Percentiles rank a stretch among this genome's conserved stretches.
These are phyloP conservation scores for Nesogale talazaci DNA, from an alignment of 2,113 vertebrate species.

Conservation along the genomic window DNA sequence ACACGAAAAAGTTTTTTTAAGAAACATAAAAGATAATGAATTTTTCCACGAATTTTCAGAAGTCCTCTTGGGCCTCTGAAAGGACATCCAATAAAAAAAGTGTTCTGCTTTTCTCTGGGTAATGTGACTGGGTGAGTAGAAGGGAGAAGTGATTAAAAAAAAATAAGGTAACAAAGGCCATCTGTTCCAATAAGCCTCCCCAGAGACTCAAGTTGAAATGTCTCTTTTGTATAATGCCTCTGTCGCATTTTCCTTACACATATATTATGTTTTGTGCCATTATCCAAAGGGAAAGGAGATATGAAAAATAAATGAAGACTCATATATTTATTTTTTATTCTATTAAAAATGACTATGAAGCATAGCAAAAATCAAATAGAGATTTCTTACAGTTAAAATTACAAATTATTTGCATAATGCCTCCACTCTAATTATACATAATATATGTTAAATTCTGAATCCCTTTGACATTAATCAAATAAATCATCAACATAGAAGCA, in stretches of 20 bases:
- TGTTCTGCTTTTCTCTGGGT: no score
- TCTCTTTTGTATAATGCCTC: not conserved
- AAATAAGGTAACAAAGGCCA: not conserved
- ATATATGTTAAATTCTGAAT: not conserved
- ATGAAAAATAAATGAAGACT: slow-evolving; percentile 39
- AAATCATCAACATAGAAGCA: not conserved
- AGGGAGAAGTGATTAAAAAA: no score
- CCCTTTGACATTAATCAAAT: not conserved
- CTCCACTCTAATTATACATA: no score
- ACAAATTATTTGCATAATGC: slow-evolving; percentile 63
- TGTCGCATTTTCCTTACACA: not conserved
- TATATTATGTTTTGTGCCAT: not conserved
- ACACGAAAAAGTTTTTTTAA: no score
- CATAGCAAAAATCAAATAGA: slow-evolving; percentile 42
- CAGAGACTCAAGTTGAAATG: not conserved
- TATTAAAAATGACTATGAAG: slow-evolving; percentile 52
- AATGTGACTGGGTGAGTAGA: no score
- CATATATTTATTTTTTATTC: slow-evolving; percentile 61
- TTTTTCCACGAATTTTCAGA: no score
- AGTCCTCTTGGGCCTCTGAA: no score
- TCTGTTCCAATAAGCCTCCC: not conserved
- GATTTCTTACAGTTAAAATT: slow-evolving; percentile 66
- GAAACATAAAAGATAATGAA: no score
- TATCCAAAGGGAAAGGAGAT: not conserved
- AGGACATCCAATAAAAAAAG: no score